A percentile compares a stretch with the other conserved stretches of the same genome.
These are phyloP conservation scores for Drosophila insularis DNA, from an alignment of 1,140 invertebrate species.

Conservation along the genomic window DNA sequence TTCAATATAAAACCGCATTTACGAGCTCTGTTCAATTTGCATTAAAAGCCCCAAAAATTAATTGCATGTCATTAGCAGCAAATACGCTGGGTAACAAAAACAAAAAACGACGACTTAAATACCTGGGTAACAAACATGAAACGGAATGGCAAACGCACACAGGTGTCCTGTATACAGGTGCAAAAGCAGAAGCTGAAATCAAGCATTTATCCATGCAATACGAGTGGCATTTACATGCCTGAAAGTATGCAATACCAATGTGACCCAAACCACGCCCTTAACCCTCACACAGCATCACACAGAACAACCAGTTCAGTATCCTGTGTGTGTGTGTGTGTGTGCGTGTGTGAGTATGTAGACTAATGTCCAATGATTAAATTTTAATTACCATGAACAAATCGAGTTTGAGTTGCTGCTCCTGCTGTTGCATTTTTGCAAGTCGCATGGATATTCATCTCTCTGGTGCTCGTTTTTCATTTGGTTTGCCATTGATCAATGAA, in stretches of 20 bases:
- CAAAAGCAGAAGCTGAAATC: conserved; percentile 51
- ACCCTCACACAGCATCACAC: conserved; percentile 1
- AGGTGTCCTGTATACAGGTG: conserved; percentile 11
- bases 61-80: conserved; percentile 69
- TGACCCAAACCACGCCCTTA: neutral
- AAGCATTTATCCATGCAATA: conserved; percentile 55
- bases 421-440: conserved; percentile 55
- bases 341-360: conserved; percentile 48
- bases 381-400: conserved; percentile 78
- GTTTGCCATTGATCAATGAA: conserved; percentile 53
- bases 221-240: conserved; percentile 43
- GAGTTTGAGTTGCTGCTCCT: conserved; percentile 58
- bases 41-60: conserved; percentile 64
- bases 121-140: conserved; percentile 41
- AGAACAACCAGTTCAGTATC: conserved; percentile 15
- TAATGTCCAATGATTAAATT: conserved; percentile 80
- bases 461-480: conserved; percentile 62
- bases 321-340: neutral
- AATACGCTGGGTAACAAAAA: conserved; percentile 52
- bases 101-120: conserved; percentile 41
- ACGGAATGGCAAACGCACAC: neutral
- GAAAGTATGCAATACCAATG: conserved; percentile 47
- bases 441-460: conserved; percentile 41
- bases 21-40: conserved; percentile 26
- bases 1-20: conserved; percentile 4